A percentile compares a stretch with the other conserved stretches of the same genome.
Evolutionary conservation across 2,888 invertebrate species (phyloP).

Genomic region (Amphimallon solstitiale): DNA sequence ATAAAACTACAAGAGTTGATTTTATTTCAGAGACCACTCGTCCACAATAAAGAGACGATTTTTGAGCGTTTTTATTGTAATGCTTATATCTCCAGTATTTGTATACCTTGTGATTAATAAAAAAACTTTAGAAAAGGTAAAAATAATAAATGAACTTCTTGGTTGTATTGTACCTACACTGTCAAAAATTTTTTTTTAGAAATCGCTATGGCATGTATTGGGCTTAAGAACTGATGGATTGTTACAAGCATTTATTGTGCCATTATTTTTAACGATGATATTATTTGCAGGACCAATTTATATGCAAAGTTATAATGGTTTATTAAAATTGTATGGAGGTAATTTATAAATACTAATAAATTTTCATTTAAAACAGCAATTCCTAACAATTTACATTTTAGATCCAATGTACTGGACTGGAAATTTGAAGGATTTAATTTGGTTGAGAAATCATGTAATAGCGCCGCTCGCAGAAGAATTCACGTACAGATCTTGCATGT

Average conservation of each 20-base stretch:
- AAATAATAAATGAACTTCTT: conserved; percentile 9
- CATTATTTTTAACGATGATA: conserved; percentile 80
- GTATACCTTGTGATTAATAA: conserved; percentile 77
- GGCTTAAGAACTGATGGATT: conserved; percentile 82
- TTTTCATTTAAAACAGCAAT: background rate
- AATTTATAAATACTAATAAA: conserved; percentile 41
- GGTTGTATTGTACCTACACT: background rate
- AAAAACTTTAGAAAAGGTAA: conserved; percentile 69
- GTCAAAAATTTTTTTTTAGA: conserved; percentile 60
- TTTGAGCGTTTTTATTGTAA: conserved; percentile 84
- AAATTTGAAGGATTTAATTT: conserved; percentile 78
- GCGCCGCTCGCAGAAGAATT: conserved; percentile 96
- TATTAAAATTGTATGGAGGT: conserved; percentile 77
- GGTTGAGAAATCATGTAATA: conserved; percentile 89
- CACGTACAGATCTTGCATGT: conserved; percentile 94
- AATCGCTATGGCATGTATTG: conserved; percentile 74
- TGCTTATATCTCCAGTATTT: conserved; percentile 81
- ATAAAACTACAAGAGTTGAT: conserved; percentile 37
- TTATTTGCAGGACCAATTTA: conserved; percentile 86
- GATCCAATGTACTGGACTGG: conserved; percentile 70
- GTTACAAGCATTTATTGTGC: conserved; percentile 76
- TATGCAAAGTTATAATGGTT: conserved; percentile 76
- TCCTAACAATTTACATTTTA: conserved; percentile 37
- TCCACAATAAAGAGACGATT: conserved; percentile 88
- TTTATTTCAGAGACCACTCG: conserved; percentile 82